Percentiles rank a stretch among this genome's conserved stretches.
Conservation (phyloP, 2,113 vertebrate species). For the Chloropsis cyanopogon region DNA sequence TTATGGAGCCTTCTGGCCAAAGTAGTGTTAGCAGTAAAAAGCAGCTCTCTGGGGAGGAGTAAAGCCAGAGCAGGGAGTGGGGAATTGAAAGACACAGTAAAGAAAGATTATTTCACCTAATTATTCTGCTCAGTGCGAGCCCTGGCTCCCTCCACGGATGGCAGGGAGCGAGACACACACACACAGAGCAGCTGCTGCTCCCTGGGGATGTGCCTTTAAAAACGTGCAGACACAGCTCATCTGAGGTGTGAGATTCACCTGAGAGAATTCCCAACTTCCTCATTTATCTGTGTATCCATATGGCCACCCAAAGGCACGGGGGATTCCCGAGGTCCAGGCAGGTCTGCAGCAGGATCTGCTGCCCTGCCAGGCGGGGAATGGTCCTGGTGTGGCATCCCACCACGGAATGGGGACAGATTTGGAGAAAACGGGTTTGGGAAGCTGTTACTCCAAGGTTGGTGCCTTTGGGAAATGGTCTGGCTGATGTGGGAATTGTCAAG, state of each 20-base stretch:
- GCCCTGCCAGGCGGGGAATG: neutral
- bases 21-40: neutral
- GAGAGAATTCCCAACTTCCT: neutral
- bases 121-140: neutral
- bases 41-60: neutral
- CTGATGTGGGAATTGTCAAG: neutral
- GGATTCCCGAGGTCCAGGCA: neutral
- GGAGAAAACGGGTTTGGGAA: rapidly evolving
- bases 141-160: neutral
- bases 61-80: neutral
- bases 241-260: neutral
- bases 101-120: constrained; percentile 42
- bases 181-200: neutral
- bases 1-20: constrained; percentile 26
- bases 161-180: neutral
- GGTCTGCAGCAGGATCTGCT: neutral
- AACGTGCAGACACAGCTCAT: neutral
- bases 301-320: neutral
- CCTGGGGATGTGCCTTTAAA: neutral
- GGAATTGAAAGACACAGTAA: neutral
- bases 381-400: neutral
- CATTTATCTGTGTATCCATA: neutral
- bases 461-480: neutral
- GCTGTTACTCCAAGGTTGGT: rapidly evolving
- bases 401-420: rapidly evolving